Evolutionary conservation across 2,797 vertebrate genomes (phyloP).

Genomic region (Siniperca undulata): DNA sequence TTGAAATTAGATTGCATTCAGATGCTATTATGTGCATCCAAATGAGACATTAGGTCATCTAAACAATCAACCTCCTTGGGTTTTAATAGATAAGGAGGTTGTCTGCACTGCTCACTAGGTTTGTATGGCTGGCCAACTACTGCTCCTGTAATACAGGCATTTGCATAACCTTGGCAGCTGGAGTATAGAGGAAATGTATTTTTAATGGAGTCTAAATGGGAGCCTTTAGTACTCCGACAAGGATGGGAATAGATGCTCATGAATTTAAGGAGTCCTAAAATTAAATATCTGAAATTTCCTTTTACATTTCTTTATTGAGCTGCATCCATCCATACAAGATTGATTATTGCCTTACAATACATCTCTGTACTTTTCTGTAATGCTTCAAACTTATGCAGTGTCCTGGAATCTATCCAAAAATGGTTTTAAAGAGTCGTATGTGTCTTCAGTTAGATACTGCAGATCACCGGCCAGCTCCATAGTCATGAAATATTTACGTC

Average conservation of each 20-base stretch:
- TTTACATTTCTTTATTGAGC: constrained; percentile 58
- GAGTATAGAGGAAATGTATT: constrained; percentile 70
- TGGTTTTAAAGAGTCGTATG: constrained; percentile 58
- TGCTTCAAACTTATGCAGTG: constrained; percentile 35
- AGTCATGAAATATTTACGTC: constrained; percentile 78
- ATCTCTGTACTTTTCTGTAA: constrained; percentile 35
- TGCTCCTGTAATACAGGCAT: constrained; percentile 60
- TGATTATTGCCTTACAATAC: constrained; percentile 52
- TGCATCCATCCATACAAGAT: constrained; percentile 44
- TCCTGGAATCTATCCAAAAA: constrained; percentile 63
- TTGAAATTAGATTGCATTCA: constrained; percentile 69
- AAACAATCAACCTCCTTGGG: constrained; percentile 72
- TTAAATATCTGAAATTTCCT: constrained; percentile 61
- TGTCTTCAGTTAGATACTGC: constrained; percentile 40
- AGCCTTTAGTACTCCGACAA: constrained; percentile 63
- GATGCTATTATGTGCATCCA: constrained; percentile 63
- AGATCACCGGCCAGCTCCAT: constrained; percentile 43
- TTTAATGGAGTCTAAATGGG: constrained; percentile 80
- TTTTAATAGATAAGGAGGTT: constrained; percentile 71
- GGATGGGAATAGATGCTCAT: constrained; percentile 65
- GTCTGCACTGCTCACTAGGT: constrained; percentile 44
- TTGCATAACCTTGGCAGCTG: constrained; percentile 77
- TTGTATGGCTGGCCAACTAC: constrained; percentile 53
- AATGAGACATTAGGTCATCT: constrained; percentile 75
- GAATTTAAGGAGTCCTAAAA: constrained; percentile 65